Evolutionary conservation across 2,797 vertebrate genomes (phyloP).

Genomic region (Cephalopachus bancanus): DNA sequence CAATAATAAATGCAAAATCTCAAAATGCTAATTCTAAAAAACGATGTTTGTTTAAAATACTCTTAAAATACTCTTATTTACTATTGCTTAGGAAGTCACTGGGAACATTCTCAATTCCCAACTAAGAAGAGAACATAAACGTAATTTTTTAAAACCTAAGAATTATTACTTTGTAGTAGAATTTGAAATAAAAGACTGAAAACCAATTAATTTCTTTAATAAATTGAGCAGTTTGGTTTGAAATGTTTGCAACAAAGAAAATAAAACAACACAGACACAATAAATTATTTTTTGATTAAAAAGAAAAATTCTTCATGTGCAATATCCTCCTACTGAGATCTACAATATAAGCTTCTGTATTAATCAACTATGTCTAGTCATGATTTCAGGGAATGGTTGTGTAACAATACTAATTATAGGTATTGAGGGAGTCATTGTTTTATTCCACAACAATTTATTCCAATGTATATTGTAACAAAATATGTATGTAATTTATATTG

Average conservation of each 20-base stretch:
- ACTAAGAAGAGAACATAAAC: neutral
- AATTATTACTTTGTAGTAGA: neutral
- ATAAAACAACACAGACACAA: neutral
- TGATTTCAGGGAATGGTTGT: neutral
- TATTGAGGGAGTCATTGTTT: neutral
- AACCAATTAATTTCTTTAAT: neutral
- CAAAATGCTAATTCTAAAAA: neutral
- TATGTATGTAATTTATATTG: neutral
- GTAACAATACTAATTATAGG: neutral
- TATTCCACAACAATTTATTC: neutral
- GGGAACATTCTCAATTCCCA: neutral
- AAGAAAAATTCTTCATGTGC: conserved; percentile 56
- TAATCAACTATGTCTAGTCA: neutral
- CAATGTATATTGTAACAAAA: neutral
- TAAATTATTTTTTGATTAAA: conserved; percentile 56
- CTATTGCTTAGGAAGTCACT: neutral
- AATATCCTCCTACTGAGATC: neutral
- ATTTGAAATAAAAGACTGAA: neutral
- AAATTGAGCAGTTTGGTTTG: neutral
- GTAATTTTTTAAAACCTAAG: neutral
- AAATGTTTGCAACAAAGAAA: conserved; percentile 39
- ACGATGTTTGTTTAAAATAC: neutral
- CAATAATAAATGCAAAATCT: neutral
- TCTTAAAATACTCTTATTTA: conserved; percentile 21
- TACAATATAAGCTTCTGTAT: neutral